Evolutionary conservation across 2,797 vertebrate species (phyloP), one percentile per base, ranked within the genome.

Genomic region (Lutra lutra): DNA sequence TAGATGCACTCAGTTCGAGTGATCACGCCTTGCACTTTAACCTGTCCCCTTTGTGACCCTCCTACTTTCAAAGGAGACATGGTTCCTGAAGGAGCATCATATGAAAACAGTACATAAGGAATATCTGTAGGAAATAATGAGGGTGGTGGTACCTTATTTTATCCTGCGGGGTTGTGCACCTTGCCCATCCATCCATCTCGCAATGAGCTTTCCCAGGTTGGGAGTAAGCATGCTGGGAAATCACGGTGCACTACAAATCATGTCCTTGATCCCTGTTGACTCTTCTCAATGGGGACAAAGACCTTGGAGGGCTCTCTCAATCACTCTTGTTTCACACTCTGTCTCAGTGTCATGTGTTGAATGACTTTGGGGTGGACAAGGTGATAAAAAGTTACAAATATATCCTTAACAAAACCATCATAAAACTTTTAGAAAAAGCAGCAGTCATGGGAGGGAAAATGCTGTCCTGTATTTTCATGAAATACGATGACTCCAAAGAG

Each of bases 91-190:
- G 21, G 35, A 5, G 10, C 23, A 13, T 5, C 12, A 0, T 9
- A 23, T 0, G 3, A 15, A 7, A 46, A 2, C 13, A 60, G n/a
- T 21, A 5, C 17, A 20, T 23, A 29, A 78, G 35, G 73, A 27
- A 17, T 1, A 21, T 35, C 0, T 0, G 17, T 21, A 4, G 46
- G 46, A 58, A 68, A 25, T 2, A 25, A 0, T 20, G 13, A 43
- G 1, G 23, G 35, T 29, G 5, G 17, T 0, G 17, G 27, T 29
- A 27, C 17, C 21, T n/a, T 66, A 1, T 11, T 51, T 29, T 1
- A 60, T 51, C 14, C 14, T 0, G 0, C n/a, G 0, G 1, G 3
- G 6, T 18, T 40, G 43, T 2, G 4, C 3, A 0, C 20, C 14
- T 17, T 4, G 17, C 14, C 54, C 7, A 2, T 5, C 27, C n/a